These are phyloP conservation scores for Drosophila santomea DNA, from an alignment of 1,140 invertebrate species.

Conservation along the genomic window DNA sequence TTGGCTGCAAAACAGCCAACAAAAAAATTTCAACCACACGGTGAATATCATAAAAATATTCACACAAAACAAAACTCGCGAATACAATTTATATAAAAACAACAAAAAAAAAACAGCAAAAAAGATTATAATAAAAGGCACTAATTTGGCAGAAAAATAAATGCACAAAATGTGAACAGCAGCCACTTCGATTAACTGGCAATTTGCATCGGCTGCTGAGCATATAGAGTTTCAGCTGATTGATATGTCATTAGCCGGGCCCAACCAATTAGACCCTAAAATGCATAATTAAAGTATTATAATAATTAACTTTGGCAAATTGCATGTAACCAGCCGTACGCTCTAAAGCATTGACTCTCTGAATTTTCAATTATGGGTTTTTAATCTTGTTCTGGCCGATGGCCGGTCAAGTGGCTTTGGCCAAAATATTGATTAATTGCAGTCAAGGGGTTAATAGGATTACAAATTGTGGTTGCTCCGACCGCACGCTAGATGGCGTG, in stretches of 20 bases:
- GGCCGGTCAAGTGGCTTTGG: conserved; percentile 46
- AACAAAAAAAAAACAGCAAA: conserved; percentile 12
- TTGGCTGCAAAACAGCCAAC: conserved; percentile 60
- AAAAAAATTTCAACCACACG: conserved; percentile 24
- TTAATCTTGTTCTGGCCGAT: conserved; percentile 13
- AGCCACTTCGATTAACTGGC: conserved; percentile 8
- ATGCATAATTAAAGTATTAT: conserved; percentile 17
- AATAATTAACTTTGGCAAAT: conserved; percentile 36
- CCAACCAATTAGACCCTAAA: conserved; percentile 21
- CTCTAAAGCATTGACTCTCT: not conserved
- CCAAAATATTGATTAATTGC: conserved; percentile 68
- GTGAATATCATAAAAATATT: conserved; percentile 61
- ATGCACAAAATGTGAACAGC: conserved; percentile 52
- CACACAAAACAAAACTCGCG: conserved; percentile 56
- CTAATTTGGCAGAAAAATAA: conserved; percentile 71
- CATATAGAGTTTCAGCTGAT: conserved; percentile 27
- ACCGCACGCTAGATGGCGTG: conserved; percentile 72
- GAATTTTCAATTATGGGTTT: conserved; percentile 40
- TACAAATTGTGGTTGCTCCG: conserved; percentile 45
- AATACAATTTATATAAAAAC: no score
- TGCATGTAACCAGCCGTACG: conserved; percentile 4
- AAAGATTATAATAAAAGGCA: conserved; percentile 64
- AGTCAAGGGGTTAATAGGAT: conserved; percentile 77
- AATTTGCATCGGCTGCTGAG: conserved; percentile 35
- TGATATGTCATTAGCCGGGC: conserved; percentile 23